These are phyloP conservation scores for Silvanus unidentatus DNA, from an alignment of 2,888 invertebrate genomes.

Conservation along the genomic window DNA sequence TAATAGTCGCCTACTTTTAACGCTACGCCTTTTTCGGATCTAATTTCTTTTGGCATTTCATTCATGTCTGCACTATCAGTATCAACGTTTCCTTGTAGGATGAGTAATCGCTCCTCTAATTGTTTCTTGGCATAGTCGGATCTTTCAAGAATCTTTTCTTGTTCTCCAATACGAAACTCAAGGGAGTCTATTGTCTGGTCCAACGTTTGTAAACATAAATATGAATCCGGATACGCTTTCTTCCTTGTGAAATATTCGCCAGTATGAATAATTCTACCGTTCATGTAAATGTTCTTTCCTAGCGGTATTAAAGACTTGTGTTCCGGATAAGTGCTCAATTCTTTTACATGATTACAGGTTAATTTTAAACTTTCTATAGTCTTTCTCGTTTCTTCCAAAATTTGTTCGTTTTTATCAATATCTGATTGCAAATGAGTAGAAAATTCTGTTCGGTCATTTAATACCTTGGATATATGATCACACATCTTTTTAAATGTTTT, in stretches of 20 bases:
- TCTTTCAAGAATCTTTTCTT: constrained; percentile 23
- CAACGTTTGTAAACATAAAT: constrained; percentile 24
- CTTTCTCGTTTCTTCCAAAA: constrained; percentile 16
- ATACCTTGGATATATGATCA: too few relatives aligned
- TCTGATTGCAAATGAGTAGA: constrained; percentile 25
- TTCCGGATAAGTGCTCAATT: constrained; percentile 28
- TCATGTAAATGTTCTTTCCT: constrained; percentile 36
- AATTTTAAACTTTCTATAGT: constrained; percentile 21
- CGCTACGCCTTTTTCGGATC: constrained; percentile 35
- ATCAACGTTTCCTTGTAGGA: constrained; percentile 22
- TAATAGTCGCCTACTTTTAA: constrained; percentile 34
- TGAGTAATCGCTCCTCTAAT: constrained; percentile 26
- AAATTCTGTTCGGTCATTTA: constrained; percentile 23
- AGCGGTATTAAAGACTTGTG: constrained; percentile 32
- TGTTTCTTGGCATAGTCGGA: constrained; percentile 26
- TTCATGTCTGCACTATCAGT: constrained; percentile 10
- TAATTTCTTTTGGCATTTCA: constrained; percentile 29
- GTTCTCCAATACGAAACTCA: constrained; percentile 20
- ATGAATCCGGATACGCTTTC: constrained; percentile 28
- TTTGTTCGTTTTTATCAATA: constrained; percentile 20
- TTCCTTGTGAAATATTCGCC: constrained; percentile 32
- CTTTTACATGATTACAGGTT: constrained; percentile 24
- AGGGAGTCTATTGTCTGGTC: constrained; percentile 27
- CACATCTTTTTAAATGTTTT: too few relatives aligned
- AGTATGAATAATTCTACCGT: constrained; percentile 33